A percentile compares a stretch with the other conserved stretches of the same genome.
These are phyloP conservation scores for Pluvialis apricaria DNA, from an alignment of 2,113 vertebrate species.

Conservation along the genomic window DNA sequence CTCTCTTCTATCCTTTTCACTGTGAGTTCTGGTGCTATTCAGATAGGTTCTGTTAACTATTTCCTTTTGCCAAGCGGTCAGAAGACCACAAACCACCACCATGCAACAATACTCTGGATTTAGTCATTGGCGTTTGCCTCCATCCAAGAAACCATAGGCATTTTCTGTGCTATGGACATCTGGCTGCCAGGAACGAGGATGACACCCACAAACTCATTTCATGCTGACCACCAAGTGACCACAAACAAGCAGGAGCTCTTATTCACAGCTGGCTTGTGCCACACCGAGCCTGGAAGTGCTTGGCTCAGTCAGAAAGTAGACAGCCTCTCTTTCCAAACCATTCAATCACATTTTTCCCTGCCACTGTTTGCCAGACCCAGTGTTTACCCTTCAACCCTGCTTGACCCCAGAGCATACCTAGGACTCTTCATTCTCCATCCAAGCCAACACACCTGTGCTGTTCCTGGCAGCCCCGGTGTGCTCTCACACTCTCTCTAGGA, in stretches of 20 bases:
- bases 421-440: background rate
- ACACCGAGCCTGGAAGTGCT: background rate
- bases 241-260: background rate
- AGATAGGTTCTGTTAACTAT: background rate
- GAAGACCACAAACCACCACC: background rate
- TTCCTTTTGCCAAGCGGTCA: background rate
- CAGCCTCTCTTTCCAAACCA: background rate
- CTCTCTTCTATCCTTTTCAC: background rate
- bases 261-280: background rate
- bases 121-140: background rate
- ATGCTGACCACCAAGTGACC: background rate
- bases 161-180: background rate
- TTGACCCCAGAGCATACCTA: background rate
- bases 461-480: background rate
- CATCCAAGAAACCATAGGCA: background rate
- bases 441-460: background rate
- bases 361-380: background rate
- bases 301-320: background rate
- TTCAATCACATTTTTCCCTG: background rate
- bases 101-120: background rate
- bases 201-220: background rate
- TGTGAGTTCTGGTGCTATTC: background rate
- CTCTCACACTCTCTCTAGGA: background rate
- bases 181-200: background rate
- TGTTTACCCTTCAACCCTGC: background rate